Evolutionary conservation across 2,797 vertebrate genomes (phyloP).

Genomic region (Pyrocephalus nanus): DNA sequence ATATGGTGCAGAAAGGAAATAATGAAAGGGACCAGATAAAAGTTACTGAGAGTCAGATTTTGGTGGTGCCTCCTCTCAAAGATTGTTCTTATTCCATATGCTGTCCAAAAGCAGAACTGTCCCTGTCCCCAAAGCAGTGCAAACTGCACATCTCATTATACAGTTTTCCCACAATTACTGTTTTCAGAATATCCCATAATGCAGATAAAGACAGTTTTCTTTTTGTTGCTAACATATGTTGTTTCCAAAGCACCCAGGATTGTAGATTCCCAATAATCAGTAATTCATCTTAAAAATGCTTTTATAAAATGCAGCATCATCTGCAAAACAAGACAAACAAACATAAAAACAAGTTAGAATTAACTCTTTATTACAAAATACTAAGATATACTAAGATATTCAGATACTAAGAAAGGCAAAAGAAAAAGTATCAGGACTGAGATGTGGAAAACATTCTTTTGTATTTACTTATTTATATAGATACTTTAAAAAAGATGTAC

Average conservation of each 20-base stretch:
- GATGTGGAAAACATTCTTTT: not conserved
- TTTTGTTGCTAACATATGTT: not conserved
- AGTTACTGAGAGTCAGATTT: not conserved
- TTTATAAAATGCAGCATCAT: not conserved
- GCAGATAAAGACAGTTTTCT: not conserved
- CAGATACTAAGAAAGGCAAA: not conserved
- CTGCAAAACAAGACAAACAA: not conserved
- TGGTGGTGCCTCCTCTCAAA: not conserved
- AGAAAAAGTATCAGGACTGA: not conserved
- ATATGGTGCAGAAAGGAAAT: not conserved
- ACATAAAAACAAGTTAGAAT: not conserved
- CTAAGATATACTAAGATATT: not conserved
- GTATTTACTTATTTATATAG: not conserved
- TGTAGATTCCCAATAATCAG: not conserved
- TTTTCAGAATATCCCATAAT: not conserved
- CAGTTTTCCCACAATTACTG: not conserved
- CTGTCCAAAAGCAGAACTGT: not conserved
- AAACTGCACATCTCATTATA: not conserved
- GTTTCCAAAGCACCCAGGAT: not conserved
- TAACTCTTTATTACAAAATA: not conserved
- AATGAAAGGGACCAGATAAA: not conserved
- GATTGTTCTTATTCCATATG: not conserved
- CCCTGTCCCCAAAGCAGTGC: not conserved
- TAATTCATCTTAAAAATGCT: not conserved
- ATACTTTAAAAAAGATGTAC: not conserved